Conservation (phyloP, 1,140 invertebrate genomes). For the Euura saliciscinereae region DNA sequence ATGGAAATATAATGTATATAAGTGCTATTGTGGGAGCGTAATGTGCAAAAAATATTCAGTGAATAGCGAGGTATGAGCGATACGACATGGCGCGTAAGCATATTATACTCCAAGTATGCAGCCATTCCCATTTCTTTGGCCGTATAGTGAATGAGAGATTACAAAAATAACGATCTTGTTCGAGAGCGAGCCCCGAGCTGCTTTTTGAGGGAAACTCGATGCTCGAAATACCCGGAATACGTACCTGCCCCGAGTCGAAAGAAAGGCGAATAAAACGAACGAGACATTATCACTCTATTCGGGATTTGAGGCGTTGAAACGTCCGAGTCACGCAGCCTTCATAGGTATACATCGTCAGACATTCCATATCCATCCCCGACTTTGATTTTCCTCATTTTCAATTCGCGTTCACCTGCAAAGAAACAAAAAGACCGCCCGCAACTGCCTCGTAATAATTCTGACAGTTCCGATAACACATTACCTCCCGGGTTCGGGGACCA, state of each 20-base stretch:
- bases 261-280: not conserved
- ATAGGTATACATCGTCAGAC: too few relatives aligned
- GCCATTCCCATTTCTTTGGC: slow-evolving; percentile 2
- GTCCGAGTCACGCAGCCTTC: not conserved
- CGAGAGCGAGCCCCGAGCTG: not conserved
- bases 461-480: not conserved
- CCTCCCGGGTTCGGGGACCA: not conserved
- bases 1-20: too few relatives aligned
- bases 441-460: not conserved
- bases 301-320: not conserved
- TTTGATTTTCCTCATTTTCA: too few relatives aligned
- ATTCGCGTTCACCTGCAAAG: not conserved
- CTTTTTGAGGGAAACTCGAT: not conserved
- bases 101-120: not conserved
- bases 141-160: not conserved
- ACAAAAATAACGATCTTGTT: slow-evolving; percentile 2
- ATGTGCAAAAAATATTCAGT: too few relatives aligned
- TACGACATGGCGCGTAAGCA: not conserved
- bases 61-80: too few relatives aligned
- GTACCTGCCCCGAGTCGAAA: not conserved
- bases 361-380: too few relatives aligned
- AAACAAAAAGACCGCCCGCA: not conserved
- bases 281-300: not conserved
- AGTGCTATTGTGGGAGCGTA: too few relatives aligned
- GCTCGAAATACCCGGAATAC: not conserved